These are phyloP conservation scores for Petroica traversi DNA, from an alignment of 2,113 vertebrate species.

Conservation along the genomic window DNA sequence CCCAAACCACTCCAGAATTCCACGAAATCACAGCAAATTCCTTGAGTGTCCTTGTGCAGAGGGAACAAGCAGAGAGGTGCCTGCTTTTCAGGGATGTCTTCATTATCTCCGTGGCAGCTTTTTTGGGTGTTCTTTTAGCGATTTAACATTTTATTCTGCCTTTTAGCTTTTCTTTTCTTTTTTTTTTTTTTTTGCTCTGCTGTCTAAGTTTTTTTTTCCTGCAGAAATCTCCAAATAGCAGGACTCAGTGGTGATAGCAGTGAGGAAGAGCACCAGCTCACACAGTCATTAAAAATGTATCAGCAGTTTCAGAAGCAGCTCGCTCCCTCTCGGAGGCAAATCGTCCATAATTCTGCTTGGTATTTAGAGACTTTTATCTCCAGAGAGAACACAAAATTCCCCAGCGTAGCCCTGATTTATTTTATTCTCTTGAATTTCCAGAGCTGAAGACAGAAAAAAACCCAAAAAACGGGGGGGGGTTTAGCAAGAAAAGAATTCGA, in stretches of 20 bases:
- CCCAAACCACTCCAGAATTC: background rate
- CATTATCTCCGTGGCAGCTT: background rate
- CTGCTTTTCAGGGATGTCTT: background rate
- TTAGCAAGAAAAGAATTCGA: background rate
- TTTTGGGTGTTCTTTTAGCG: background rate
- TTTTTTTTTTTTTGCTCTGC: constrained; percentile 32
- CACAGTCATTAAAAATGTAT: constrained; percentile 25
- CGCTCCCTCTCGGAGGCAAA: constrained; percentile 42
- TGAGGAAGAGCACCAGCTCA: background rate
- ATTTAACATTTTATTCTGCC: constrained; percentile 3
- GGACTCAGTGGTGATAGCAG: background rate
- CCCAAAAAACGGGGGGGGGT: background rate
- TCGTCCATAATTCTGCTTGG: constrained; percentile 45
- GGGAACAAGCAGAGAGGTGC: background rate
- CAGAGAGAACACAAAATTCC: background rate
- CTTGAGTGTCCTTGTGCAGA: background rate
- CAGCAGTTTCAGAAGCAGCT: constrained; percentile 3
- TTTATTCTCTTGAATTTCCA: constrained; percentile 2
- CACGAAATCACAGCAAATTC: background rate
- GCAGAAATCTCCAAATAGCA: background rate
- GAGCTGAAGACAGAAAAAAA: background rate
- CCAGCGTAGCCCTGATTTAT: background rate
- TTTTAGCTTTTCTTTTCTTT: too few relatives aligned
- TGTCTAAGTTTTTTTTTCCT: background rate
- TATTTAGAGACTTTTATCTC: constrained; percentile 54